These are phyloP conservation scores for Mus caroli DNA, from an alignment of 2,797 vertebrate genomes.

Conservation along the genomic window DNA sequence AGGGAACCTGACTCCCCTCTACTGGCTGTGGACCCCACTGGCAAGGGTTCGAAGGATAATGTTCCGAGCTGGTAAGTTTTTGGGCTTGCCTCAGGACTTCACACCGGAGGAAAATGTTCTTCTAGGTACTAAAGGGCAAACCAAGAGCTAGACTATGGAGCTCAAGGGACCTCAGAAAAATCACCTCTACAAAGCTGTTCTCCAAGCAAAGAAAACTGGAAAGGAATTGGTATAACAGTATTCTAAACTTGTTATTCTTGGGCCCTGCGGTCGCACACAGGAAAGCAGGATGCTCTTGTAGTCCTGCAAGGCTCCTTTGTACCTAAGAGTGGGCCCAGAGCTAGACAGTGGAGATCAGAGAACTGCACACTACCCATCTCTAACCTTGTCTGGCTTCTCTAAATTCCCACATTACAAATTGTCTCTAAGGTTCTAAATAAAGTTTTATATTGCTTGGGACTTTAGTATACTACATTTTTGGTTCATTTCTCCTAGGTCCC, in stretches of 20 bases:
- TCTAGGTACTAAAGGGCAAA: background rate
- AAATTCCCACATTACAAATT: background rate
- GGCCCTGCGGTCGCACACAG: accelerated
- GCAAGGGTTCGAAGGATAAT: too few relatives aligned
- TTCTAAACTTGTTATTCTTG: background rate
- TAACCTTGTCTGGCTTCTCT: background rate
- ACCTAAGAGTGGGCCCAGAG: background rate
- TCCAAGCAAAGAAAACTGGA: background rate
- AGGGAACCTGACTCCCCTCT: background rate
- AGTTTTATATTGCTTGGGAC: too few relatives aligned
- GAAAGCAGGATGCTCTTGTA: background rate
- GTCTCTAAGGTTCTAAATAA: background rate
- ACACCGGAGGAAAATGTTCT: background rate
- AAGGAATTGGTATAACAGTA: background rate
- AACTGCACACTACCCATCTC: background rate
- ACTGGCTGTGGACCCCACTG: background rate
- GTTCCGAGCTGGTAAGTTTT: background rate
- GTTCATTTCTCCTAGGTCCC: accelerated
- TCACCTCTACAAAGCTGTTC: background rate
- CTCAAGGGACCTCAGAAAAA: background rate
- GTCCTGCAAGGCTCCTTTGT: background rate
- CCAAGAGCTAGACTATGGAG: background rate
- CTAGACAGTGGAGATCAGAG: background rate
- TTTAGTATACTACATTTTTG: background rate
- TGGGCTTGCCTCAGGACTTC: background rate